These are phyloP conservation scores for Phengaris arion DNA, from an alignment of 2,888 invertebrate species.

Conservation along the genomic window DNA sequence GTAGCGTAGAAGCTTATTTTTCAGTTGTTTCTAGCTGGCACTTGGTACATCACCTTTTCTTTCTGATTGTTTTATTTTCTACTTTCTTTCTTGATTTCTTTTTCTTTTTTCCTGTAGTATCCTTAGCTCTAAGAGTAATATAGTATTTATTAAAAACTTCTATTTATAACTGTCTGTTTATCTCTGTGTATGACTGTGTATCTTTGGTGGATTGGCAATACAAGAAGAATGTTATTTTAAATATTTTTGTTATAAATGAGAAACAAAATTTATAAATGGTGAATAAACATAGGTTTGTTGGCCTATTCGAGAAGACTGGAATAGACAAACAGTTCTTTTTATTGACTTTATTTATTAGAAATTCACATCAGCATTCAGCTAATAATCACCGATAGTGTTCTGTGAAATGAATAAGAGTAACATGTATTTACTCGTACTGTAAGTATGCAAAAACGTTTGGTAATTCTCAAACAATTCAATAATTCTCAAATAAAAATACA, in stretches of 20 bases:
- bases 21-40: constrained; percentile 73
- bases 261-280: not conserved
- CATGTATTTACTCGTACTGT: constrained; percentile 17
- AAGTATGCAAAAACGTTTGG: not conserved
- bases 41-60: constrained; percentile 71
- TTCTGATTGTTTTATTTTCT: constrained; percentile 62
- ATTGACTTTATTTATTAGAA: not conserved
- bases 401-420: not conserved
- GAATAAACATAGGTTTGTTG: not conserved
- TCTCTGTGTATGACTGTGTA: constrained; percentile 19
- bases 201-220: not conserved
- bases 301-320: not conserved
- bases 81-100: constrained; percentile 48
- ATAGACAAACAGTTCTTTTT: constrained; percentile 13
- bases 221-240: not conserved
- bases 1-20: constrained; percentile 69
- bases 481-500: not conserved
- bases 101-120: constrained; percentile 65
- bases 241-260: not conserved
- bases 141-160: constrained; percentile 8
- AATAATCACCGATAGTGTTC: constrained; percentile 7
- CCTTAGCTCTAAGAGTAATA: constrained; percentile 45
- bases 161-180: constrained; percentile 45
- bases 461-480: constrained; percentile 21
- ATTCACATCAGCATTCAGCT: constrained; percentile 11